Base-by-base conservation (phyloP, 2,113 vertebrate genomes). In the Genyomyrus donnyi region DNA sequence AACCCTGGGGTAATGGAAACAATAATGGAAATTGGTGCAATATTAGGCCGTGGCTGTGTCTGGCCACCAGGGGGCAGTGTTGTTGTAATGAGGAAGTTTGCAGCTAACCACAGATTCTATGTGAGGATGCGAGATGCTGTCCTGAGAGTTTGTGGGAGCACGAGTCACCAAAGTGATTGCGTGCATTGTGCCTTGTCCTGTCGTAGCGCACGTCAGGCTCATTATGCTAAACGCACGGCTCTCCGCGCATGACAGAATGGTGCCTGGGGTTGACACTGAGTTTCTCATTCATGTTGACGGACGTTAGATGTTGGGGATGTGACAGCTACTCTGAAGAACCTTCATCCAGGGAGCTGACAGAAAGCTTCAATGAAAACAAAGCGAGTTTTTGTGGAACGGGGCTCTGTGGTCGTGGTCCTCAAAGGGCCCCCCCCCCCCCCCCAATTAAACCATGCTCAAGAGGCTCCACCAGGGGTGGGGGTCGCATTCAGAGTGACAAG, bases 11-110 rank as follows among this genome's bases (percentile, higher is more conserved):
- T 52, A 17, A 52, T 52, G 50, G 13, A 17, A 87, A 27, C 39
- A 31, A 11, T 45, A 39, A 27, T 52, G 31, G 56, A 50, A 49
- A 39, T 39, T 19, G 46, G 17, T 58, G 35, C 31, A 48, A 42
- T 46, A 31, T 19, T 50, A 9, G 24, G 58, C n/a, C 11, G 7
- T 85, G 58, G 31, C 19, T 46, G 49, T 49, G 46, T 89, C 24
- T 90, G 90, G 35, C 90, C 91, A 91, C 88, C 39, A 90, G 91
- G 66, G 90, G 91, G 90, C 19, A 53, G 56, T 89, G 88, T 91
- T 89, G 90, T 49, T 86, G 27, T 88, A 80, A 85, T 50, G 56
- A 27, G 46, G 46, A 83, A 66, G 45, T 89, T 87, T 70, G 56
- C 46, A 39, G 88, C 62, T n/a, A 45, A 31, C 24, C 27, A 77